Evolutionary conservation across 2,888 invertebrate genomes (phyloP).

Genomic region (Lithophane ornitopus): DNA sequence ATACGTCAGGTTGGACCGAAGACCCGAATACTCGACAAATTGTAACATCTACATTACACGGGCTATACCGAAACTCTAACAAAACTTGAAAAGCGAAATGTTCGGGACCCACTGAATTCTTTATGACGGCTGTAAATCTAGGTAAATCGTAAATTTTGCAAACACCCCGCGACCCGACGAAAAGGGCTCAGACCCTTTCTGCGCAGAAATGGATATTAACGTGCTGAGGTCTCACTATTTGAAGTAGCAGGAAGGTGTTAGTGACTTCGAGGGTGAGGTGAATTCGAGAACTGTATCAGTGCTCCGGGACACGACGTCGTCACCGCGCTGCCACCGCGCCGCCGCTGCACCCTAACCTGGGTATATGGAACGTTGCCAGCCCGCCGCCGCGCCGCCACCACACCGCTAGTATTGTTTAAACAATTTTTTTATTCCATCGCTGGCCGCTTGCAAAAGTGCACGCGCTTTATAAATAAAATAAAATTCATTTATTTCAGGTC

Average conservation of each 20-base stretch:
- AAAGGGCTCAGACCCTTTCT: conserved; percentile 78
- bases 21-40: conserved; percentile 52
- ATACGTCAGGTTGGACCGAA: conserved; percentile 26
- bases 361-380: no score
- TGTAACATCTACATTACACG: conserved; percentile 57
- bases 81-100: conserved; percentile 74
- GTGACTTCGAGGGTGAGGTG: conserved; percentile 12
- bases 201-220: conserved; percentile 77
- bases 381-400: no score
- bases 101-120: conserved; percentile 80
- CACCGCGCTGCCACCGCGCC: no score
- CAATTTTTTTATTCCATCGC: no score
- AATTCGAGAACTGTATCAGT: conserved; percentile 2
- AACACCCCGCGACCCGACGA: conserved; percentile 75
- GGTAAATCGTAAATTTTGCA: conserved; percentile 85
- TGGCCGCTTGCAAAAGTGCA: no score
- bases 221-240: conserved; percentile 56
- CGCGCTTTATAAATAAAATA: no score
- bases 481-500: no score
- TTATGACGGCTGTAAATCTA: conserved; percentile 87
- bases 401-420: no score
- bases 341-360: no score
- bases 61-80: conserved; percentile 43
- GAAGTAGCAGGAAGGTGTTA: conserved; percentile 12
- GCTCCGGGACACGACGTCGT: no score